Conservation (phyloP, 2,797 vertebrate species). For the Acanthornis magna region DNA sequence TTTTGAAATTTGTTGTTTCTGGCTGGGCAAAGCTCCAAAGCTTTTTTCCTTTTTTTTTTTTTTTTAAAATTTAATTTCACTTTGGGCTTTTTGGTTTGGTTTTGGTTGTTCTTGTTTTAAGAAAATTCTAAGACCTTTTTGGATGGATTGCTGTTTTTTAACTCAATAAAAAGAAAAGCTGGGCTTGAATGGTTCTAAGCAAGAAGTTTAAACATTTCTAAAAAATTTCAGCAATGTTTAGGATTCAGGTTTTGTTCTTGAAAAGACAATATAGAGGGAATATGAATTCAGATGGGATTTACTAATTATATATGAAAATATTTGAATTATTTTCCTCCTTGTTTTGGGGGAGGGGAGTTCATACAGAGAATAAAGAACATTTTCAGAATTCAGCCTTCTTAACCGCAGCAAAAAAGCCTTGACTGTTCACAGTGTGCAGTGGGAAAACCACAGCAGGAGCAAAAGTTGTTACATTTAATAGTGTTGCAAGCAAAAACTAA, state of each 20-base stretch:
- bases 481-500: not conserved
- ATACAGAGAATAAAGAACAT: not conserved
- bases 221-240: not conserved
- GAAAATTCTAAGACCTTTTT: not conserved
- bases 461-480: not conserved
- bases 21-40: not conserved
- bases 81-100: not conserved
- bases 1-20: not conserved
- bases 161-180: not conserved
- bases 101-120: not conserved
- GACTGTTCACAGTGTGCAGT: not conserved
- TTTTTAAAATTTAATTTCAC: not conserved
- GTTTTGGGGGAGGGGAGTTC: not conserved
- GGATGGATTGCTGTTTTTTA: not conserved
- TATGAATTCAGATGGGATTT: not conserved
- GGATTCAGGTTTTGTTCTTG: not conserved
- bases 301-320: not conserved
- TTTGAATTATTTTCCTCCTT: not conserved
- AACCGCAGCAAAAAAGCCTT: not conserved
- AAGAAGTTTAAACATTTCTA: not conserved
- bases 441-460: not conserved
- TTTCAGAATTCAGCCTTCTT: not conserved
- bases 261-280: accelerated
- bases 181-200: not conserved
- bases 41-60: not conserved